Conservation (phyloP, 2,113 vertebrate species). For the Cyanoderma ruficeps region DNA sequence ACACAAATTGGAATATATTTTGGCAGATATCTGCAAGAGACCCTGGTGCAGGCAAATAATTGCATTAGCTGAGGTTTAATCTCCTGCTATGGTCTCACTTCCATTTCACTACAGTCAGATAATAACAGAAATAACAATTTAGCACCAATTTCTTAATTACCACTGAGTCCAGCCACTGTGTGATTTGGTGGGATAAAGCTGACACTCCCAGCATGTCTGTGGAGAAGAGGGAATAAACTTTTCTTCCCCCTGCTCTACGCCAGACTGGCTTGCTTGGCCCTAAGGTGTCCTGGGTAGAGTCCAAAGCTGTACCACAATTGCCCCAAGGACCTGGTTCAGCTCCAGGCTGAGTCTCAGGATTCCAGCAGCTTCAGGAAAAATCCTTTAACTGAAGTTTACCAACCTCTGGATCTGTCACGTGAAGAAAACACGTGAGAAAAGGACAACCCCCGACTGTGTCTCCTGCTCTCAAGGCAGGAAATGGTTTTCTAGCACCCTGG, state of each 20-base stretch:
- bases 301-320: not conserved
- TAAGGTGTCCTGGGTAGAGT: not conserved
- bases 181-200: not conserved
- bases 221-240: not conserved
- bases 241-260: not conserved
- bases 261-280: not conserved
- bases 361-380: not conserved
- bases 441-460: fast-evolving
- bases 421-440: not conserved
- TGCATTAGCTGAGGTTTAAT: not conserved
- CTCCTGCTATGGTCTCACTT: not conserved
- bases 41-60: not conserved
- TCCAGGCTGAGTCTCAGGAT: not conserved
- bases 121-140: not conserved
- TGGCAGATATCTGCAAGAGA: not conserved
- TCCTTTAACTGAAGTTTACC: not conserved
- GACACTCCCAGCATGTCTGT: not conserved
- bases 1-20: conserved; percentile 29
- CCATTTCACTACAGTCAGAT: not conserved
- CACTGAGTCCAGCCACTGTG: not conserved
- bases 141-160: conserved; percentile 16
- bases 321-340: not conserved
- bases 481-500: not conserved
- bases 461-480: not conserved
- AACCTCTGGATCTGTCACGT: not conserved